Evolutionary conservation across 2,888 invertebrate genomes (phyloP).

Genomic region (Drosophila subsilvestris): DNA sequence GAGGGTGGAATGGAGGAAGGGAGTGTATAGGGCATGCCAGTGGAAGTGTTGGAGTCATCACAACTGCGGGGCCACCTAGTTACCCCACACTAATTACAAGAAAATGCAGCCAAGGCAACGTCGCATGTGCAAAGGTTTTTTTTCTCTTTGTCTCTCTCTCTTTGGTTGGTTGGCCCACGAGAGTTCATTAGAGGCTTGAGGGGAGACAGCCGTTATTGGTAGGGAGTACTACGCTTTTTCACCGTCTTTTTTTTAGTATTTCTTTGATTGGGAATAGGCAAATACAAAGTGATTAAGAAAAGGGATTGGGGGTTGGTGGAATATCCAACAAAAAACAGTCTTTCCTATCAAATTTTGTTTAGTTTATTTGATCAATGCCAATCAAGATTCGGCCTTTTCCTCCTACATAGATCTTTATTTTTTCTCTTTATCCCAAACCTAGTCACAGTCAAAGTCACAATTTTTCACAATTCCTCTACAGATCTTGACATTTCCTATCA

Average conservation of each 20-base stretch:
- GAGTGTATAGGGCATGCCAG: background rate
- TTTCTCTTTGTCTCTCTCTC: background rate
- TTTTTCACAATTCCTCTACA: background rate
- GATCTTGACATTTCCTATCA: background rate
- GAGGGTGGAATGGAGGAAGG: background rate
- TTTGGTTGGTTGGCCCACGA: conserved; percentile 1
- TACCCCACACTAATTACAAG: conserved; percentile 71
- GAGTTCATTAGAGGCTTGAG: conserved; percentile 31
- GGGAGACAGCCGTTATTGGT: conserved; percentile 5
- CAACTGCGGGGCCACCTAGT: conserved; percentile 66
- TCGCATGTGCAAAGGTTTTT: conserved; percentile 32
- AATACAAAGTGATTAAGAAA: background rate
- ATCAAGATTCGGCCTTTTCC: background rate
- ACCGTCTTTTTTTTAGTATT: background rate
- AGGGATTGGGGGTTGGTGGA: background rate
- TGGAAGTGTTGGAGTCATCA: conserved; percentile 36
- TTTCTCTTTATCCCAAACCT: background rate
- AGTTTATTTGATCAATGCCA: no score
- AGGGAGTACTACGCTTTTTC: background rate
- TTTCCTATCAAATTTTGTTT: background rate
- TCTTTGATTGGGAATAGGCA: conserved; percentile 23
- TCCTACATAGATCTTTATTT: background rate
- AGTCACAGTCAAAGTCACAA: background rate
- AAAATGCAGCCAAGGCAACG: conserved; percentile 67
- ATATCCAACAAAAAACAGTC: background rate